Base-by-base conservation (phyloP, 1,140 invertebrate genomes). In the Camponotus vicinus region DNA sequence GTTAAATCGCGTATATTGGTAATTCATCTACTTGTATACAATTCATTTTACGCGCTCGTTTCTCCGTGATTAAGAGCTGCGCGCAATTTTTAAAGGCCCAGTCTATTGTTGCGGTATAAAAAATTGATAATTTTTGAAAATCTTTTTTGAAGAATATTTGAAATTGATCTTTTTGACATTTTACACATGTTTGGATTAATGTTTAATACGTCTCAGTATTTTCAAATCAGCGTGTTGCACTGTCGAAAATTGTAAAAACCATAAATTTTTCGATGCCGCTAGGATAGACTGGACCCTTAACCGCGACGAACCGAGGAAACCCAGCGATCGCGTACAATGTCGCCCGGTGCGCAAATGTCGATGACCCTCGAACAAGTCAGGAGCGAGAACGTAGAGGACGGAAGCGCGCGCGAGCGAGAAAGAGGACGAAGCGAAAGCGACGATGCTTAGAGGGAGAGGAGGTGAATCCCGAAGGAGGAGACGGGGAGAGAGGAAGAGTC, bases 311-410 rank as follows among this genome's bases (percentile, higher is more conserved):
- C 76, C 83, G 70, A 70, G 78, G 63, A 84, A 75, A 73, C 13
- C 57, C 79, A 61, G 67, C 55, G 79, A 88, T 86, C 87, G 89
- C 88, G 87, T 75, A 86, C 91, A 90, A 92, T 90, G 92, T 89
- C 91, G 89, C 87, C 85, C 32, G 76, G 86, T 49, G 75, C 40
- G 67, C 76, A 45, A 73, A 90, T 91, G 92, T 93, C 92, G 92
- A 92, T 93, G 91, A 93, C 92, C 92, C 88, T 90, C 82, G 75
- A 86, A 79, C 69, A 67, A 69, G 77, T 27, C n/a, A 67, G n/a
- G 59, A 77, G 27, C 40, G 52, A 63, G n/a, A 15, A 55, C 27
- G 64, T 40, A 34, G 71, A 45, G 52, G 69, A 49, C 59, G 40
- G 45, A 34, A 52, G n/a, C 57, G 76, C 32, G 55, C 15, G 49